A percentile compares a stretch with the other conserved stretches of the same genome.
Evolutionary conservation across 2,797 vertebrate genomes (phyloP).

Genomic region (Acropternis orthonyx): DNA sequence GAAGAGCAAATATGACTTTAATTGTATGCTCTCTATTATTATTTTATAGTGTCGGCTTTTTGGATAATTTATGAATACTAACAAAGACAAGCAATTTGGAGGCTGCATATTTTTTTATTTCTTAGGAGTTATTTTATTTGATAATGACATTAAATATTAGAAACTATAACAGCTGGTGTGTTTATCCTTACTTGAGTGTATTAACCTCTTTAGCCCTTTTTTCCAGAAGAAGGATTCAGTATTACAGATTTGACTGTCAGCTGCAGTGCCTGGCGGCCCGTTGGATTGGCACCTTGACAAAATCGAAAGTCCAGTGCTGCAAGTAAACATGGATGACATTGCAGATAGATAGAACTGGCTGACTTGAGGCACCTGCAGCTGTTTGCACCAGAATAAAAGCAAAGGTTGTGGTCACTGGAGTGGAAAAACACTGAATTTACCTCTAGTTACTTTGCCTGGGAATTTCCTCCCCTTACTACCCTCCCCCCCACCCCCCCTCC

Average conservation of each 20-base stretch:
- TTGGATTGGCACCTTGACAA: slow-evolving; percentile 82
- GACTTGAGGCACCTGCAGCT: slow-evolving; percentile 86
- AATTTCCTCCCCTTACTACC: background rate
- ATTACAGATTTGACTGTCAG: slow-evolving; percentile 84
- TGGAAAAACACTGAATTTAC: slow-evolving; percentile 86
- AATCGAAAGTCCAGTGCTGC: slow-evolving; percentile 83
- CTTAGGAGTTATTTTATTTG: slow-evolving; percentile 79
- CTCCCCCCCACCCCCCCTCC: too few relatives aligned
- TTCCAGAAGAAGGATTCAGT: slow-evolving; percentile 89
- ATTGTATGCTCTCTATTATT: slow-evolving; percentile 36
- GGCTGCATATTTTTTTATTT: slow-evolving; percentile 50
- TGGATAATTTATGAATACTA: slow-evolving; percentile 65
- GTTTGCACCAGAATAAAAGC: slow-evolving; percentile 78
- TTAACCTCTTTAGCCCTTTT: slow-evolving; percentile 92
- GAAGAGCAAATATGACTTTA: slow-evolving; percentile 54
- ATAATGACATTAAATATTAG: slow-evolving; percentile 90
- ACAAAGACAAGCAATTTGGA: slow-evolving; percentile 38
- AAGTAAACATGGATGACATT: slow-evolving; percentile 85
- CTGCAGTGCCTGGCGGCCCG: slow-evolving; percentile 88
- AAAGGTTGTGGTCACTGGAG: slow-evolving; percentile 74
- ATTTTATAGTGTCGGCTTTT: slow-evolving; percentile 56
- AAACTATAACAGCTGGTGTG: slow-evolving; percentile 93
- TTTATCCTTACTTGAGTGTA: slow-evolving; percentile 92
- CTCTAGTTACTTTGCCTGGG: slow-evolving; percentile 76
- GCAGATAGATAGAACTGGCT: slow-evolving; percentile 75